Base-by-base conservation (phyloP, 2,888 invertebrate species). In the Lysandra coridon region DNA sequence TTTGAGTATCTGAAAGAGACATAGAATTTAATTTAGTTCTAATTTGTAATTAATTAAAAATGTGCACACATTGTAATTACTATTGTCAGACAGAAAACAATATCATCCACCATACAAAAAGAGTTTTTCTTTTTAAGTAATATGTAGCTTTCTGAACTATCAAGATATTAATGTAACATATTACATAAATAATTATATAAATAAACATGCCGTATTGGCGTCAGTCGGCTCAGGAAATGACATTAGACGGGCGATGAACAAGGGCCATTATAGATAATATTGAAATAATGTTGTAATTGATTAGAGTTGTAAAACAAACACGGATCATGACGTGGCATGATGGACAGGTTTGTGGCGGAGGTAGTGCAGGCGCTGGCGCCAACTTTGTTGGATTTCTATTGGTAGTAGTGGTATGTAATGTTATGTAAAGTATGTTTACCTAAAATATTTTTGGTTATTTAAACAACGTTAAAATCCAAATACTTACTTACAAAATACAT, bases 241-340 rank as follows among this genome's bases (percentile, higher is more conserved):
- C 69, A 33, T 33, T 33, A 69, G 33, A 69, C 33, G 69, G 14
- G 30, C 33, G 69, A 69, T 37, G 69, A 69, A 37, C 69, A 69
- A 69, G 69, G 69, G 40, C 44, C 44, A 40, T 74, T 44, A 44
- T 74, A 74, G n/a, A 74, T 44, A 74, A 76, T 76, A 76, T 76
- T 76, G 57, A 57, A 76, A 76, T 76, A 76, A 76, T 76, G 76
- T 53, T 76, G 76, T 76, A 76, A 76, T 76, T 76, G 76, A 76
- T 76, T 76, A 76, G 44, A 76, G 53, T 53, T 57, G 57, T 76
- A 76, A 76, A 76, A 76, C 76, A 76, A 76, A 76, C 76, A 76
- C 17, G 17, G 57, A 76, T 76, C 57, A 76, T 76, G 76, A 76
- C 76, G 57, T 1, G 7, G 75, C 49, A 75, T 33, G 57, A 23